phyloP scores from a whole-genome alignment of 1,140 invertebrate species.

The Saxidomus purpurata region DNA sequence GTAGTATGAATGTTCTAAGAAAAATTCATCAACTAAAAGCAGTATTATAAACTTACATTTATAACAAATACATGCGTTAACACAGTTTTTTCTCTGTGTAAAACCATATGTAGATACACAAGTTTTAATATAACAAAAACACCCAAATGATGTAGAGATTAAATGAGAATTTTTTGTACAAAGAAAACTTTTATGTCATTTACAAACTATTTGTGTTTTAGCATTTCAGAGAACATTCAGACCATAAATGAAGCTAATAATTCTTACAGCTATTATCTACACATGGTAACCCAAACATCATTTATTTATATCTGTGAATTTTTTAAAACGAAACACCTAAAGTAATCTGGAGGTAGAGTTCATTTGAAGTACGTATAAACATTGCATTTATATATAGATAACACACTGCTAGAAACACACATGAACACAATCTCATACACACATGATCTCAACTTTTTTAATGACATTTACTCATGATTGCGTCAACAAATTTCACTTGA shows the following conservation, averaged over 20 bases:
- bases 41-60: neutral
- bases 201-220: no score
- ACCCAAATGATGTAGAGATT: no score
- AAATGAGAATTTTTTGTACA: no score
- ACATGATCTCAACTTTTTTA: neutral
- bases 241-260: neutral
- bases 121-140: no score
- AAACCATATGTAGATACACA: no score
- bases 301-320: constrained; percentile 20
- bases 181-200: no score
- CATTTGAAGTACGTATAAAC: constrained; percentile 37
- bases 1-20: constrained; percentile 22
- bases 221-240: constrained; percentile 13
- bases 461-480: neutral
- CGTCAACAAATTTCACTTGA: constrained; percentile 2
- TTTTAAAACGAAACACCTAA: constrained; percentile 18
- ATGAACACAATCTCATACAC: neutral
- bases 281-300: neutral
- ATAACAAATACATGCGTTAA: no score
- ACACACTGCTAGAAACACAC: neutral
- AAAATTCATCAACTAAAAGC: neutral
- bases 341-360: constrained; percentile 35
- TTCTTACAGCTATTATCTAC: neutral
- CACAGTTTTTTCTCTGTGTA: no score
- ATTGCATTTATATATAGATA: constrained; percentile 42